These are phyloP conservation scores for Aotus griseimembra DNA, from an alignment of 2,797 vertebrate genomes.

Conservation along the genomic window DNA sequence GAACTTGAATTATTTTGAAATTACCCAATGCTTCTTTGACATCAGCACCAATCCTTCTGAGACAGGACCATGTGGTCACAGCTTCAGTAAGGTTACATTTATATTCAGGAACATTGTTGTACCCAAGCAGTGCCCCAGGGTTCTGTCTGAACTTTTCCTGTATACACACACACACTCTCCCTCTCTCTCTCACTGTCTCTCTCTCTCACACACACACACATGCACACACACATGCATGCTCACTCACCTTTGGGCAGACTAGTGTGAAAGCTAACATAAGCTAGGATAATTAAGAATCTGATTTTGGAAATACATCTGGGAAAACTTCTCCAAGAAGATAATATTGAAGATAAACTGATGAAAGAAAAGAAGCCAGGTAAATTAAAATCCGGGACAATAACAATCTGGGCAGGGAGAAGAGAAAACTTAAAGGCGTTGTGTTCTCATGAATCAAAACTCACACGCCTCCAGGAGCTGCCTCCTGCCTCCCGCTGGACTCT, in stretches of 20 bases:
- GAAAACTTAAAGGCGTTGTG: no score
- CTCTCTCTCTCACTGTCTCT: no score
- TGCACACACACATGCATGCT: rapidly evolving
- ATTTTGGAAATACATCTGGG: not conserved
- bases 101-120: not conserved
- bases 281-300: not conserved
- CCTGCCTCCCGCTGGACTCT: not conserved
- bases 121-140: not conserved
- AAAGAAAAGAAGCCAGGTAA: not conserved
- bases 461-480: not conserved
- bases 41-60: not conserved
- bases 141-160: not conserved
- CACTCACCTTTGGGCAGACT: not conserved
- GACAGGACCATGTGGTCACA: not conserved
- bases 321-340: not conserved
- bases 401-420: not conserved
- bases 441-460: not conserved
- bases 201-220: not conserved
- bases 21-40: not conserved
- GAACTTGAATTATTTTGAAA: not conserved
- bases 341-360: not conserved
- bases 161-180: no score
- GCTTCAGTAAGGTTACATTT: not conserved
- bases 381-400: not conserved
- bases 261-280: not conserved